Evolutionary conservation across 2,888 invertebrate species (phyloP).

Genomic region (Drosophila peninsularis): DNA sequence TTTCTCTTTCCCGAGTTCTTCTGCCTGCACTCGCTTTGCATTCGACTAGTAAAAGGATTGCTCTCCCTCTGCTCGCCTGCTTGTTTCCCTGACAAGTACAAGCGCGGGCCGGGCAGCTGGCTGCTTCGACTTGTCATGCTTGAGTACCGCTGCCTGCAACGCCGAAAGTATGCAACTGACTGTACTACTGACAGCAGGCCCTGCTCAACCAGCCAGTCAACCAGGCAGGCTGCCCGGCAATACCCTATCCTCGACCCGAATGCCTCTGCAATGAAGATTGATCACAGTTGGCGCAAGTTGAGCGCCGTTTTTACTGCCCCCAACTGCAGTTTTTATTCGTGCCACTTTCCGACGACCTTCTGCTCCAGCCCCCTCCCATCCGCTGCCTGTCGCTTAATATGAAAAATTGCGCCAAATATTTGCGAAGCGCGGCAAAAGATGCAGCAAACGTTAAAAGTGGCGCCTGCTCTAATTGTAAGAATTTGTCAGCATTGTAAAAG

Average conservation of each 20-base stretch:
- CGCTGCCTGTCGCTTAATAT: slow-evolving; percentile 72
- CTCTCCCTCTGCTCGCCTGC: slow-evolving; percentile 30
- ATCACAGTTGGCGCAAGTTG: slow-evolving; percentile 72
- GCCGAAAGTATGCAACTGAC: slow-evolving; percentile 46
- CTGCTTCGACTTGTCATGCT: slow-evolving; percentile 38
- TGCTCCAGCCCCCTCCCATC: slow-evolving; percentile 9
- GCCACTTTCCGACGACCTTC: slow-evolving; percentile 56
- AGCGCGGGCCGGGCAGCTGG: slow-evolving; percentile 9
- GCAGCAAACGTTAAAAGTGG: slow-evolving; percentile 39
- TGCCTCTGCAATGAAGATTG: slow-evolving; percentile 67
- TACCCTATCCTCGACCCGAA: background rate
- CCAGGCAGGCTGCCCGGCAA: background rate
- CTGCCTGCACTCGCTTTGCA: slow-evolving; percentile 29
- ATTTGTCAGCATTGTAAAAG: slow-evolving; percentile 70
- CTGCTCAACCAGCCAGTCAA: background rate
- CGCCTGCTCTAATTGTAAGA: slow-evolving; percentile 65
- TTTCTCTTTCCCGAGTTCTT: slow-evolving; percentile 22
- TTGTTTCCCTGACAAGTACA: slow-evolving; percentile 47
- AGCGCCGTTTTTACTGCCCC: slow-evolving; percentile 57
- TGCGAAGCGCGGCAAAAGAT: slow-evolving; percentile 49
- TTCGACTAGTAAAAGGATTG: slow-evolving; percentile 14
- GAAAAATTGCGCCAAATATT: slow-evolving; percentile 76
- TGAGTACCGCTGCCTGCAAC: slow-evolving; percentile 49
- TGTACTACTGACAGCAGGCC: slow-evolving; percentile 9
- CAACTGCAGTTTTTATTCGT: slow-evolving; percentile 71